Evolutionary conservation across 2,888 invertebrate species (phyloP).

Genomic region (Oxycera nigricornis): DNA sequence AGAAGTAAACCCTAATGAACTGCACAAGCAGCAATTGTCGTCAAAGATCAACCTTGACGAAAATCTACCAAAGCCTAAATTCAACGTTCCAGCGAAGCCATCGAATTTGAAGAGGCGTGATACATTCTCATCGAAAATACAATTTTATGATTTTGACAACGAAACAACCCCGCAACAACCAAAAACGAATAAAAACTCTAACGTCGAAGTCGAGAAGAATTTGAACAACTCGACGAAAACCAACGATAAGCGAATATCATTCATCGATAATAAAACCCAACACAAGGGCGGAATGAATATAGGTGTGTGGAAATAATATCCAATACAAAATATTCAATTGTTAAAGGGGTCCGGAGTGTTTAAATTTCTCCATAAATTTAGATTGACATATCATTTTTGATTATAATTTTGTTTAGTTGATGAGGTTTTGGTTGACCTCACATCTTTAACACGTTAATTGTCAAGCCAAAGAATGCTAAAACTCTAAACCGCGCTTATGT

Average conservation of each 20-base stretch:
- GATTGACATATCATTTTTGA: too few relatives aligned
- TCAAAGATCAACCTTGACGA: constrained; percentile 60
- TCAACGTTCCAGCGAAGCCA: constrained; percentile 48
- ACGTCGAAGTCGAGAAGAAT: constrained; percentile 48
- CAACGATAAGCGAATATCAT: constrained; percentile 43
- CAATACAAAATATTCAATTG: too few relatives aligned
- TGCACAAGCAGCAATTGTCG: constrained; percentile 59
- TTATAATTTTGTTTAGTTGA: too few relatives aligned
- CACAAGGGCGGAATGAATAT: too few relatives aligned
- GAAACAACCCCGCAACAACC: constrained; percentile 43
- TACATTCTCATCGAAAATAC: constrained; percentile 57
- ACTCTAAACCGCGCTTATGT: too few relatives aligned
- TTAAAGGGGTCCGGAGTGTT: too few relatives aligned
- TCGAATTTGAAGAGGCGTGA: constrained; percentile 54
- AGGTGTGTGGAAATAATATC: too few relatives aligned
- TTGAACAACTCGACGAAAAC: constrained; percentile 39
- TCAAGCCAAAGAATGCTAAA: too few relatives aligned
- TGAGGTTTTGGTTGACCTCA: too few relatives aligned
- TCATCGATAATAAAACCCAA: constrained; percentile 35
- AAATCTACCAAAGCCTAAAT: constrained; percentile 47
- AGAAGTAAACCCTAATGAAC: constrained; percentile 53
- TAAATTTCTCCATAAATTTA: too few relatives aligned
- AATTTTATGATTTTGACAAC: constrained; percentile 59
- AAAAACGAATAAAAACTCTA: constrained; percentile 50
- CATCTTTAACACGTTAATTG: too few relatives aligned